Evolutionary conservation across 2,888 invertebrate genomes (phyloP), one percentile per base, ranked within the genome.

Genomic region (Oscheius sp.): DNA sequence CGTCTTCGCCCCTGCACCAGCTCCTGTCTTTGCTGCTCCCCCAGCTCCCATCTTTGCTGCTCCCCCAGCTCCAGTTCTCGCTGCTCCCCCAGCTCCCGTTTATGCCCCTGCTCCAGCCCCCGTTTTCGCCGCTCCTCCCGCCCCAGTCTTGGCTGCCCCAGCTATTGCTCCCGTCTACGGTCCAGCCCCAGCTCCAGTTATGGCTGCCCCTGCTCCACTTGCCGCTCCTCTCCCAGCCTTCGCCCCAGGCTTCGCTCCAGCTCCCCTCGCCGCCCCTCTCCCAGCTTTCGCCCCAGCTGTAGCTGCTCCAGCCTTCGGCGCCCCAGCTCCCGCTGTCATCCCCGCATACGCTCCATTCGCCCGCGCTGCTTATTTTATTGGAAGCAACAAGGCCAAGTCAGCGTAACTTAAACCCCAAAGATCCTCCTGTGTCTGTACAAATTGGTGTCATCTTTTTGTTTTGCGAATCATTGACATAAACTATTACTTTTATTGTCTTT

Each of bases 271-370:
- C n/a, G 69, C 74, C 42, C 74, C 71, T 34, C 15, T 27, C 12
- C 37, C 58, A 15, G 17, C 45, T 29, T 37, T 15, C 17, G 71
- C 71, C 42, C 71, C 73, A 52, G 70, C 73, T 25, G 27, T 23
- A 12, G 63, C 46, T 45, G 27, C 31, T n/a, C 58, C 58, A 23
- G 39, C 4, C 25, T 27, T 17, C 52, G 23, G 52, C 34, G 23
- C 53, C 42, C 17, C 31, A 50, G 58, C 58, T n/a, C 61, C 66
- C 23, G 69, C 71, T 63, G 71, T 65, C 15, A 48, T 67, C 31
- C 69, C 74, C 17, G 75, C 74, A 31, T 61, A 58, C 17, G 64
- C 69, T 27, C 74, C 74, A 42, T 68, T 68, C 34, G 68, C 58
- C 37, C 20, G 68, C 10, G n/a, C 68, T 37, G 68, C 68, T 5